Evolutionary conservation across 1,140 invertebrate species (phyloP).

Genomic region (Drosophila fuyamai): DNA sequence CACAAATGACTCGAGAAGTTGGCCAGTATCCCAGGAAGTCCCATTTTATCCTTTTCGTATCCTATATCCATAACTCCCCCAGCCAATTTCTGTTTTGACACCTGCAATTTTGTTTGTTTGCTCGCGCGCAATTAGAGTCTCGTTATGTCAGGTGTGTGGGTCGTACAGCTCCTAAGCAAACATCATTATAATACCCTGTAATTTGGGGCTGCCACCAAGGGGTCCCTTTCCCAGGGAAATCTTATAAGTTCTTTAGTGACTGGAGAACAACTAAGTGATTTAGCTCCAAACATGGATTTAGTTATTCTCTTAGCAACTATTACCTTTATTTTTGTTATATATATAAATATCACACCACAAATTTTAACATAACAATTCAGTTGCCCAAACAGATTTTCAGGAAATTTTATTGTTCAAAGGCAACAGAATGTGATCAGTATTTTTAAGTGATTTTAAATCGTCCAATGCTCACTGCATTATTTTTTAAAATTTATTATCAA

Average conservation of each 20-base stretch:
- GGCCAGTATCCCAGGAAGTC: background rate
- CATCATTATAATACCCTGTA: constrained; percentile 26
- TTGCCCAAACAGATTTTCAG: too few relatives aligned
- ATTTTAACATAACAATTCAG: too few relatives aligned
- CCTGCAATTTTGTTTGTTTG: constrained; percentile 76
- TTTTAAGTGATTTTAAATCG: too few relatives aligned
- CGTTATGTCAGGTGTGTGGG: constrained; percentile 61
- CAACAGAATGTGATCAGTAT: too few relatives aligned
- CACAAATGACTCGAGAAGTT: constrained; percentile 42
- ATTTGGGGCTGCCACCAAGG: background rate
- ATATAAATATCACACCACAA: too few relatives aligned
- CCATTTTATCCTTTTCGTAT: background rate
- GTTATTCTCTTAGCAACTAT: background rate
- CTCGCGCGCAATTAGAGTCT: constrained; percentile 63
- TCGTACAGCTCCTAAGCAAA: constrained; percentile 45
- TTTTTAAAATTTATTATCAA: too few relatives aligned
- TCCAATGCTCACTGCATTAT: too few relatives aligned
- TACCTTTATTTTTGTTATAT: too few relatives aligned
- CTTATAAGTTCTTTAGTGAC: background rate
- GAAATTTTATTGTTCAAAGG: too few relatives aligned
- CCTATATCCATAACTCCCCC: background rate
- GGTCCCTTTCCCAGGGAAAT: background rate
- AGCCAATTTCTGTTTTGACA: constrained; percentile 58
- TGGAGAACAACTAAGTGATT: background rate
- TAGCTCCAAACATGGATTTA: too few relatives aligned